Percentiles rank a stretch among this genome's conserved stretches.
These are phyloP conservation scores for Halictus quadricinctus DNA, from an alignment of 2,888 invertebrate species.

Conservation along the genomic window DNA sequence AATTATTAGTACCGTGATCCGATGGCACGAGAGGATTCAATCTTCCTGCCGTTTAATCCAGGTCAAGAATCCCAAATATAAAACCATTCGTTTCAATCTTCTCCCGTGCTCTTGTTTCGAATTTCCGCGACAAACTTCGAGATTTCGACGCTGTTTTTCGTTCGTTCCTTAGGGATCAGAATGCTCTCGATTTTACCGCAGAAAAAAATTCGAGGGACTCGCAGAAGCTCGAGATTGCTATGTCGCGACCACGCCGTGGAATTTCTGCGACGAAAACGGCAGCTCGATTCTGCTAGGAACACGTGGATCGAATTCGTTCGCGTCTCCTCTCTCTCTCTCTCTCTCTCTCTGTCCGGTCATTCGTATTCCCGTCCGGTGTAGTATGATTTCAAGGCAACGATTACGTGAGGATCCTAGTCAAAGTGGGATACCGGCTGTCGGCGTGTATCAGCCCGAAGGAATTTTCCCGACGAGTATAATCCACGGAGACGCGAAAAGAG, in stretches of 20 bases:
- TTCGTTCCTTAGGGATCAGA: not conserved
- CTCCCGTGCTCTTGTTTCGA: not conserved
- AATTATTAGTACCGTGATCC: not conserved
- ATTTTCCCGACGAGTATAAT: slow-evolving; percentile 18
- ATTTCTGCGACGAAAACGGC: slow-evolving; percentile 9
- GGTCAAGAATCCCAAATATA: not conserved
- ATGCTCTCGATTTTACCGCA: not conserved
- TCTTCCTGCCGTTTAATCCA: not conserved
- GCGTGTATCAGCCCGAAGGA: slow-evolving; percentile 15
- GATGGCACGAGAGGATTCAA: not conserved
- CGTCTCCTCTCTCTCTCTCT: not conserved
- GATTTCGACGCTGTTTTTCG: too few relatives aligned
- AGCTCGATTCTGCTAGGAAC: not conserved
- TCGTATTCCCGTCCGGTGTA: slow-evolving; percentile 35
- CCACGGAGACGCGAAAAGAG: not conserved
- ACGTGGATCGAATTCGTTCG: slow-evolving; percentile 21
- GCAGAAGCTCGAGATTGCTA: not conserved
- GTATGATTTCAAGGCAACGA: slow-evolving; percentile 46
- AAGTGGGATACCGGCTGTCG: slow-evolving; percentile 6
- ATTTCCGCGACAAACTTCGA: not conserved
- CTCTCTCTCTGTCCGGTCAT: not conserved
- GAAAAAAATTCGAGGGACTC: not conserved
- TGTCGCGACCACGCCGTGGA: too few relatives aligned
- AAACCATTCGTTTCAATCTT: not conserved
- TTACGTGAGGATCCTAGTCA: slow-evolving; percentile 30